Percentiles rank a stretch among this genome's conserved stretches.
phyloP scores from a whole-genome alignment of 2,797 vertebrate species.

The Rhinophrynus dorsalis region DNA sequence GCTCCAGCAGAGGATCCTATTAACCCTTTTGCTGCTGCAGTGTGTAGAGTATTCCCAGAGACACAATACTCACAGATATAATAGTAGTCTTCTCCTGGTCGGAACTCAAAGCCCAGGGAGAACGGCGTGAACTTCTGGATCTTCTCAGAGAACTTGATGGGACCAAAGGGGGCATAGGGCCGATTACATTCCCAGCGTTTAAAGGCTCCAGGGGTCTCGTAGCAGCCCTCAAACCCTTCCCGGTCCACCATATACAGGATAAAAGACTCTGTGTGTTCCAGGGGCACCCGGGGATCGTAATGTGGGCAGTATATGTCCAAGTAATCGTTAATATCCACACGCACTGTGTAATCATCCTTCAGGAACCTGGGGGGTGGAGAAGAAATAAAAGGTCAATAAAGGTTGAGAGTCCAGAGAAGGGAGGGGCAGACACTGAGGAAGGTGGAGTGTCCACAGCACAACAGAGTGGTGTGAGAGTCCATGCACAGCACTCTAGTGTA shows the following conservation, averaged over 20 bases:
- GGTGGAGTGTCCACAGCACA: no score
- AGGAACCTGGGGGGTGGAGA: conserved; percentile 72
- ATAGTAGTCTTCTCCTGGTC: conserved; percentile 86
- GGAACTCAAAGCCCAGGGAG: conserved; percentile 88
- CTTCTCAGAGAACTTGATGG: conserved; percentile 89
- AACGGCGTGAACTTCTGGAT: conserved; percentile 93
- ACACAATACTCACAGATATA: conserved; percentile 92
- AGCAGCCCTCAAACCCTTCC: conserved; percentile 77
- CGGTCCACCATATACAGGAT: conserved; percentile 68
- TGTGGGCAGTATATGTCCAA: conserved; percentile 92
- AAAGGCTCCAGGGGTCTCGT: conserved; percentile 72
- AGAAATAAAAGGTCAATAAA: neutral
- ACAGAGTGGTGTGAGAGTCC: no score
- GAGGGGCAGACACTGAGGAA: neutral
- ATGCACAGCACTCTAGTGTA: no score
- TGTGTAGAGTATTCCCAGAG: no score
- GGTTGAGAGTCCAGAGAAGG: no score
- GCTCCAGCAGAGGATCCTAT: no score
- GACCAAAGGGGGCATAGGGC: conserved; percentile 75
- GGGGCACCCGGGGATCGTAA: conserved; percentile 67
- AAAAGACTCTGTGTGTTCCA: conserved; percentile 72
- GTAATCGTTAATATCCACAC: conserved; percentile 87
- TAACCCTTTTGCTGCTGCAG: no score
- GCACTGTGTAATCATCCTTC: conserved; percentile 76
- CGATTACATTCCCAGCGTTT: conserved; percentile 90